A percentile compares a stretch with the other conserved stretches of the same genome.
Evolutionary conservation across 2,797 vertebrate genomes (phyloP).

Genomic region (Mus minutoides): DNA sequence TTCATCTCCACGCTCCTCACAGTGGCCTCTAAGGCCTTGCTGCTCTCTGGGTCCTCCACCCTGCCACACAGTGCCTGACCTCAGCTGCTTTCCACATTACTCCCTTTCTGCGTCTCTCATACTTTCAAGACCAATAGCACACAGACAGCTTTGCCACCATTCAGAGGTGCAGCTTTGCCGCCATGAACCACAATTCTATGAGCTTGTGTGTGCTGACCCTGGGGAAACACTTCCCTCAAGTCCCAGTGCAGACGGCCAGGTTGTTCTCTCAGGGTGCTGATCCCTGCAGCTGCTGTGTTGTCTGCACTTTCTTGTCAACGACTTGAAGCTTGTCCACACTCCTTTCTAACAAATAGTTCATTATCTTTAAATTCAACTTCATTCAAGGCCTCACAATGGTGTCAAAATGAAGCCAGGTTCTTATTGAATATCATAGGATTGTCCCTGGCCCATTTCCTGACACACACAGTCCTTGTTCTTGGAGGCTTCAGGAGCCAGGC

Average conservation of each 20-base stretch:
- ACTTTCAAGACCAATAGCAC: neutral
- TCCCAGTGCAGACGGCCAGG: neutral
- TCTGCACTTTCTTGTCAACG: neutral
- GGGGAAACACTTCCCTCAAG: neutral
- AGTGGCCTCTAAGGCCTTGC: neutral
- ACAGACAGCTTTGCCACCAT: too few species aligned
- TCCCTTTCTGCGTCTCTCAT: neutral
- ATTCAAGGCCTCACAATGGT: neutral
- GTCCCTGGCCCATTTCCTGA: neutral
- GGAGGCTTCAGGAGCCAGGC: neutral
- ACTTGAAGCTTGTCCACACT: neutral
- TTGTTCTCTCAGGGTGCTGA: neutral
- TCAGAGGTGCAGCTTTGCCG: neutral
- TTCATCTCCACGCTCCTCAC: neutral
- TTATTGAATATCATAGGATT: neutral
- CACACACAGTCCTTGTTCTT: neutral
- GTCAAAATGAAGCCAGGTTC: neutral
- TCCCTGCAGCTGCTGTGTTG: neutral
- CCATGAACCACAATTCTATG: neutral
- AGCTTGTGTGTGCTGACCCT: neutral
- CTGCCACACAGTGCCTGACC: neutral
- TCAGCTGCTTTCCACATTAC: neutral
- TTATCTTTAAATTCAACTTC: neutral
- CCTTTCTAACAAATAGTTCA: neutral
- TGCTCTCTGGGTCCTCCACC: neutral